A percentile compares a stretch with the other conserved stretches of the same genome.
phyloP scores from a whole-genome alignment of 2,113 vertebrate genomes.

The Perca schrenkii region DNA sequence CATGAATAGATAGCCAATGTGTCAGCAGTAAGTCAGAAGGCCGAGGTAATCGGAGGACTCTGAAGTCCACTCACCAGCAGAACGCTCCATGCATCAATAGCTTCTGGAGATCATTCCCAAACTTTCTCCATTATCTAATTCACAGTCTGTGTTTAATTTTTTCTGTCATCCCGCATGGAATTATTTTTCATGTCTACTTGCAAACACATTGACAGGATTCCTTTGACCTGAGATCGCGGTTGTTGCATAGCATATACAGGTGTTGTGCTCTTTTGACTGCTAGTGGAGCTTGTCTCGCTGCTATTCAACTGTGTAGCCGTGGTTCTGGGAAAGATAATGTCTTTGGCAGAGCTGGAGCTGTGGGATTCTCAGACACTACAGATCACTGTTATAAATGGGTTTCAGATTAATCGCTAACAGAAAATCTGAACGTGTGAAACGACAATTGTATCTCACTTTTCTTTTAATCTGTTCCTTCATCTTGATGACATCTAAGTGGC shows the following conservation, averaged over 20 bases:
- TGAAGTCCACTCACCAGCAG: conserved; percentile 5
- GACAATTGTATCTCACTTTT: conserved; percentile 39
- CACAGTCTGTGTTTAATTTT: conserved; percentile 19
- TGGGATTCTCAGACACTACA: conserved; percentile 64
- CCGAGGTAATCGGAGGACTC: conserved; percentile 42
- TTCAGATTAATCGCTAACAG: conserved; percentile 61
- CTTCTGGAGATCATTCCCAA: conserved; percentile 47
- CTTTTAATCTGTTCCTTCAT: conserved; percentile 38
- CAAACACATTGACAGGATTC: conserved; percentile 44
- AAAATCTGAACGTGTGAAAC: conserved; percentile 55
- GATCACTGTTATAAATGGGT: conserved; percentile 71
- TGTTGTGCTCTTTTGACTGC: conserved; percentile 73
- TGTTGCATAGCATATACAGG: conserved; percentile 65
- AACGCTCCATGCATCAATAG: conserved; percentile 19
- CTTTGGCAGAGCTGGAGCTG: conserved; percentile 65
- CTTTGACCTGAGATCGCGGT: conserved; percentile 29
- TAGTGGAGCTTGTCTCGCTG: conserved; percentile 68
- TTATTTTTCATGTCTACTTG: conserved; percentile 51
- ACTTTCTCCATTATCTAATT: conserved; percentile 37
- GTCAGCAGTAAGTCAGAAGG: conserved; percentile 60
- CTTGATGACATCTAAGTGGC: conserved; percentile 56
- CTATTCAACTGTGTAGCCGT: conserved; percentile 58
- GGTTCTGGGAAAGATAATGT: conserved; percentile 74
- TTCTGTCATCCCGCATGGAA: conserved; percentile 37
- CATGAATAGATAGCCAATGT: conserved; percentile 67